phyloP scores from a whole-genome alignment of 2,888 invertebrate genomes.

The Diogma glabrata region DNA sequence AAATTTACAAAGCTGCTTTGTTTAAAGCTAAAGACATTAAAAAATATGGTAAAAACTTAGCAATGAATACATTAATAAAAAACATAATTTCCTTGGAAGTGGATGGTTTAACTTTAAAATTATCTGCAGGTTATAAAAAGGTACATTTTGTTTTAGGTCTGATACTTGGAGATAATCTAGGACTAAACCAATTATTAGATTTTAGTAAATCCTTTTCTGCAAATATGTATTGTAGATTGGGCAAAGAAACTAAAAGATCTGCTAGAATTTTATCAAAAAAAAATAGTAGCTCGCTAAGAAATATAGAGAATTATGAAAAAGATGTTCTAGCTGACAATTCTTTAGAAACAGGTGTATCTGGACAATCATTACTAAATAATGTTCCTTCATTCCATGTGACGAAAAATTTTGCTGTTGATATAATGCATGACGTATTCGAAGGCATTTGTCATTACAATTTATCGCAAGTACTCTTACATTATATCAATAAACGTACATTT shows the following conservation, averaged over 20 bases:
- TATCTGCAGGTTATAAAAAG: no score
- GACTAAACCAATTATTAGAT: constrained; percentile 13
- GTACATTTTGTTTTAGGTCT: constrained; percentile 10
- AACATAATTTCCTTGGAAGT: constrained; percentile 11
- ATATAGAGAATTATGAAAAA: constrained; percentile 13
- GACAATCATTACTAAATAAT: constrained; percentile 13
- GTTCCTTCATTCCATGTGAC: constrained; percentile 15
- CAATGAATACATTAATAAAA: no score
- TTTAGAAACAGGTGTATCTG: constrained; percentile 9
- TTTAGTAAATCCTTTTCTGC: constrained; percentile 16
- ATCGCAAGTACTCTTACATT: constrained; percentile 13
- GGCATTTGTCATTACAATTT: no score
- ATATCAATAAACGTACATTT: constrained; percentile 14
- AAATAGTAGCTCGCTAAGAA: constrained; percentile 13
- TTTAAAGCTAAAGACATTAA: no score
- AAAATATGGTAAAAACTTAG: no score
- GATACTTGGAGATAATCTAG: constrained; percentile 14
- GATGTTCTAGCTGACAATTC: constrained; percentile 9
- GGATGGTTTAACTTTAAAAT: constrained; percentile 7
- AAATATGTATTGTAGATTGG: constrained; percentile 14
- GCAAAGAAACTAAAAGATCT: constrained; percentile 7
- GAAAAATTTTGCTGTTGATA: constrained; percentile 15
- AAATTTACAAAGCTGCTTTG: no score
- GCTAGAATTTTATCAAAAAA: constrained; percentile 9
- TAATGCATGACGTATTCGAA: constrained; percentile 18